phyloP scores from a whole-genome alignment of 1,140 invertebrate genomes.

The Sinella curviseta region DNA sequence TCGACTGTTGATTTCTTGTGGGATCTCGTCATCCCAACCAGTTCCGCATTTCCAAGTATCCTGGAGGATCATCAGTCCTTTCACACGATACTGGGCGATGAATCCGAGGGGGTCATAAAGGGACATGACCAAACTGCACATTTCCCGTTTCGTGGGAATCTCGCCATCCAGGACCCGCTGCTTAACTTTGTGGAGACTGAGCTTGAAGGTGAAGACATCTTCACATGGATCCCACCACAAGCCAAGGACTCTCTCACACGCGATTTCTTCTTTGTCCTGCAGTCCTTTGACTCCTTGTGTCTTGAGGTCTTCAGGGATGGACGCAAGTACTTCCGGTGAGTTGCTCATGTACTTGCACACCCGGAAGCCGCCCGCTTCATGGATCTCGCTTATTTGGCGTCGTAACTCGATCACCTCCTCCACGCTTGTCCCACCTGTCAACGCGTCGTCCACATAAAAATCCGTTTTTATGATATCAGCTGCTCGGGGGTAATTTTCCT shows the following conservation, averaged over 20 bases:
- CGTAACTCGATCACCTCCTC: not conserved
- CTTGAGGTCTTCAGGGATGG: constrained; percentile 15
- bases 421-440: not conserved
- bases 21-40: constrained; percentile 43
- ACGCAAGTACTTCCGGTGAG: not conserved
- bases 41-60: constrained; percentile 29
- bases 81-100: constrained; percentile 3
- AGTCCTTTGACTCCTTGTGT: not conserved
- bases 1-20: not conserved
- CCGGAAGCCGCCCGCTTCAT: not conserved
- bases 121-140: constrained; percentile 1
- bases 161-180: not conserved
- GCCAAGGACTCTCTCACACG: constrained; percentile 27
- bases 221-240: constrained; percentile 20
- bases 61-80: constrained; percentile 29
- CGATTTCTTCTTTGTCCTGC: not conserved
- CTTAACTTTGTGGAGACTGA: not conserved
- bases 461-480: not conserved
- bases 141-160: not conserved
- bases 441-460: constrained; percentile 9
- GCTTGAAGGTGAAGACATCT: constrained; percentile 19
- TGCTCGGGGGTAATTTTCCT: not conserved
- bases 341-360: constrained; percentile 4
- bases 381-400: not conserved
- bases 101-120: constrained; percentile 9